Evolutionary conservation across 2,797 vertebrate genomes (phyloP).

Genomic region (Acipenser transmontanus): DNA sequence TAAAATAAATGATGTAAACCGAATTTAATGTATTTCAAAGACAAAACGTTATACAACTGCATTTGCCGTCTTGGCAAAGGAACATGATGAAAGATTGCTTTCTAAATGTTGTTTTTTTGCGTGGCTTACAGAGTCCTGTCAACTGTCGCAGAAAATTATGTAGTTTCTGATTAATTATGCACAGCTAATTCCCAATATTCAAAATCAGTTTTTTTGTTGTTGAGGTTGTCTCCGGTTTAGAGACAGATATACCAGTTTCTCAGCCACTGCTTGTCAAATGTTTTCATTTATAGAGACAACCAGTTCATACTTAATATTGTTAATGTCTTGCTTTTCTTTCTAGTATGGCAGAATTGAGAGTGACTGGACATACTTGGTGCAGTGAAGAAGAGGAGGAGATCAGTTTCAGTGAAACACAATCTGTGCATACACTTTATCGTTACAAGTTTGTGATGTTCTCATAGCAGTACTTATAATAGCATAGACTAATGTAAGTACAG

Average conservation of each 20-base stretch:
- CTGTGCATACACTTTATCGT: neutral
- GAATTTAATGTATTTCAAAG: constrained; percentile 37
- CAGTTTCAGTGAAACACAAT: neutral
- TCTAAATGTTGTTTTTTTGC: constrained; percentile 53
- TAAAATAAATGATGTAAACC: constrained; percentile 27
- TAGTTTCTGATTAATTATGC: constrained; percentile 65
- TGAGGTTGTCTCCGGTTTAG: too few relatives aligned
- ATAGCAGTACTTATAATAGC: too few relatives aligned
- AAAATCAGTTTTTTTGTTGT: constrained; percentile 21
- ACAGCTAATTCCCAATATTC: constrained; percentile 73
- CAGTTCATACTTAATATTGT: too few relatives aligned
- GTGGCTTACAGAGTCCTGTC: constrained; percentile 59
- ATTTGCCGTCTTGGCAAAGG: neutral
- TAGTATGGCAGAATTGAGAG: constrained; percentile 69
- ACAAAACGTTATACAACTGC: constrained; percentile 56
- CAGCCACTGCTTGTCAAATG: too few relatives aligned
- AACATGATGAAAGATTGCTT: constrained; percentile 64
- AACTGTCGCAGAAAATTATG: constrained; percentile 69
- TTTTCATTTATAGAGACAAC: too few relatives aligned
- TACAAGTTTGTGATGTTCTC: neutral
- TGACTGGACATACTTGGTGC: constrained; percentile 64
- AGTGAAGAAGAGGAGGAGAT: constrained; percentile 31
- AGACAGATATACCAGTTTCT: too few relatives aligned
- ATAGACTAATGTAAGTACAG: neutral
- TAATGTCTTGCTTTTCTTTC: constrained; percentile 26